Percentiles rank a stretch among this genome's conserved stretches.
Conservation (phyloP, 2,797 vertebrate genomes). For the Phyllotis vaccarum region DNA sequence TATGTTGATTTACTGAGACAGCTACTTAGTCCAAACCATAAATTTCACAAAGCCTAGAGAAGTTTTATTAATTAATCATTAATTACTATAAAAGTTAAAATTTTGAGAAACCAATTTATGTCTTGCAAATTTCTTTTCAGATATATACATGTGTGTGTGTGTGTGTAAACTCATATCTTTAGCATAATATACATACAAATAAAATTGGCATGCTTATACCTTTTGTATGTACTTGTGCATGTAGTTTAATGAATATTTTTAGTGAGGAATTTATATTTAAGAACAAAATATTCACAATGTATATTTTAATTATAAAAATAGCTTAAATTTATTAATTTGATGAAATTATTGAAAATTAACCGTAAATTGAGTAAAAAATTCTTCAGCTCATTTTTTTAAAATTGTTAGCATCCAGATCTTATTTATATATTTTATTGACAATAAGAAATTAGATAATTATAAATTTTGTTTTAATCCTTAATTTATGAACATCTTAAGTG, state of each 20-base stretch:
- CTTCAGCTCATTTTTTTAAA: constrained; percentile 17
- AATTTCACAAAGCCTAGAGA: neutral
- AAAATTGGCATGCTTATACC: neutral
- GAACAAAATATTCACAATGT: neutral
- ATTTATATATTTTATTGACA: constrained; percentile 54
- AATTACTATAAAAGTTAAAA: neutral
- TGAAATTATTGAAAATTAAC: neutral
- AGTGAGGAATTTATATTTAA: neutral
- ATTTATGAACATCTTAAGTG: constrained; percentile 7
- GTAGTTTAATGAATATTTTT: neutral
- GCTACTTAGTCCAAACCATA: neutral
- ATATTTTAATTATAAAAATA: neutral
- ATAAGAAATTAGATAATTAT: neutral
- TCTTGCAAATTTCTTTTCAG: neutral
- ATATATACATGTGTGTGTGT: too few relatives aligned
- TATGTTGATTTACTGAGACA: neutral
- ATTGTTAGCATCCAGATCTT: neutral
- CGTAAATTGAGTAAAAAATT: neutral
- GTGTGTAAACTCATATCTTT: neutral
- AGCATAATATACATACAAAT: neutral
- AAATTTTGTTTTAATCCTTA: neutral
- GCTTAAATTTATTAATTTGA: constrained; percentile 10
- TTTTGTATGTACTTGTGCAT: neutral
- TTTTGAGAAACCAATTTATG: neutral
- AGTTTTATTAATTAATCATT: neutral